phyloP scores from a whole-genome alignment of 2,113 vertebrate genomes.

The Gobio gobio region DNA sequence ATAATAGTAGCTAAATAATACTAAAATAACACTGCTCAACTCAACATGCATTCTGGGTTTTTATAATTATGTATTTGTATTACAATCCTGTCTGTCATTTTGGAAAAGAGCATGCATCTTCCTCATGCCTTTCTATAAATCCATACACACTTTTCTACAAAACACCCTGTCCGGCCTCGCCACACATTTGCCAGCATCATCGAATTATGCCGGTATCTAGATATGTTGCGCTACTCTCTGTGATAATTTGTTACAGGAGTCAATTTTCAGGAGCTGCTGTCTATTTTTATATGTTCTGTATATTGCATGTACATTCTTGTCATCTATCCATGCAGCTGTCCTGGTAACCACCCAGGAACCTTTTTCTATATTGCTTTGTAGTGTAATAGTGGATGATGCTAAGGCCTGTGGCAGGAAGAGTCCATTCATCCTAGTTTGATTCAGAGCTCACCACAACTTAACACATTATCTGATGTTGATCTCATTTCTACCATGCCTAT shows the following conservation, averaged over 20 bases:
- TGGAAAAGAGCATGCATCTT: not conserved
- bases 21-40: not conserved
- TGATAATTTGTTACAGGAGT: not conserved
- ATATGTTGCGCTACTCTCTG: not conserved
- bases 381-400: not conserved
- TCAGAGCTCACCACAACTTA: not conserved
- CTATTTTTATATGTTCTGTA: not conserved
- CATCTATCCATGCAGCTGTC: conserved; percentile 14
- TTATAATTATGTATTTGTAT: not conserved
- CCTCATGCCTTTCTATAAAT: not conserved
- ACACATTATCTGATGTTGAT: conserved; percentile 3
- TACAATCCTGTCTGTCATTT: not conserved
- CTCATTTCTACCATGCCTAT: not conserved
- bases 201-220: not conserved
- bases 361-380: not conserved
- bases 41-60: not conserved
- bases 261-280: not conserved
- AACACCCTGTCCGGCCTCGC: not conserved
- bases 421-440: conserved; percentile 15
- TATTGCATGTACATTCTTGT: not conserved
- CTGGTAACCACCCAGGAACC: not conserved
- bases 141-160: not conserved
- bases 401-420: not conserved
- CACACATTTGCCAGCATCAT: not conserved
- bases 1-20: not conserved